Evolutionary conservation across 2,888 invertebrate species (phyloP).

Genomic region (Pammene fasciana): DNA sequence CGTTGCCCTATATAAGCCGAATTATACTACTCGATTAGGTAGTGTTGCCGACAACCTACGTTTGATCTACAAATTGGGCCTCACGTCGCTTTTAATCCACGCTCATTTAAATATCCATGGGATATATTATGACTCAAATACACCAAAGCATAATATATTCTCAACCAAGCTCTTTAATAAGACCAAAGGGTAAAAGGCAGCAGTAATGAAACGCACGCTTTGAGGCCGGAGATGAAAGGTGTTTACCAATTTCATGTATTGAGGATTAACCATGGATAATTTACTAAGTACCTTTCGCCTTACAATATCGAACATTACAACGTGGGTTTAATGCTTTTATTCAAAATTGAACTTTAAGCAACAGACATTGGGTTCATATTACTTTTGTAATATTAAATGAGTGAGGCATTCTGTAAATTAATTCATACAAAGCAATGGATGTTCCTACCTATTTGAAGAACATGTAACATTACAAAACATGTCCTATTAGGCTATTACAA

Average conservation of each 20-base stretch:
- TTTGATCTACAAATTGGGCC: no score
- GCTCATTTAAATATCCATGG: background rate
- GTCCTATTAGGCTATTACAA: background rate
- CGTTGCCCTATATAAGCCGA: no score
- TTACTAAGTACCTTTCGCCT: background rate
- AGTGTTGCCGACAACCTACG: no score
- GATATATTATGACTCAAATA: background rate
- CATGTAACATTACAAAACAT: background rate
- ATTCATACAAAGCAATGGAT: background rate
- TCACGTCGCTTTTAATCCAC: no score
- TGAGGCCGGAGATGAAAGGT: conserved; percentile 29
- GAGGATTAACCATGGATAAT: background rate
- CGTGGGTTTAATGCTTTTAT: background rate
- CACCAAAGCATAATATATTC: background rate
- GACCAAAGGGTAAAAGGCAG: conserved; percentile 22
- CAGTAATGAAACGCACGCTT: conserved; percentile 23
- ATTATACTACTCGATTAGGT: no score
- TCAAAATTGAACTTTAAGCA: background rate
- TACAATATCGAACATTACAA: background rate
- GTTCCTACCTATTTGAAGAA: no score
- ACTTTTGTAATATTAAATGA: background rate
- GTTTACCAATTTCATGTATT: conserved; percentile 19
- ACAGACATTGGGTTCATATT: background rate
- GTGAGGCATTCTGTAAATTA: background rate
- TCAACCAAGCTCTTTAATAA: conserved; percentile 17